Base-by-base conservation (phyloP, 2,113 vertebrate species). In the Pipra filicauda region DNA sequence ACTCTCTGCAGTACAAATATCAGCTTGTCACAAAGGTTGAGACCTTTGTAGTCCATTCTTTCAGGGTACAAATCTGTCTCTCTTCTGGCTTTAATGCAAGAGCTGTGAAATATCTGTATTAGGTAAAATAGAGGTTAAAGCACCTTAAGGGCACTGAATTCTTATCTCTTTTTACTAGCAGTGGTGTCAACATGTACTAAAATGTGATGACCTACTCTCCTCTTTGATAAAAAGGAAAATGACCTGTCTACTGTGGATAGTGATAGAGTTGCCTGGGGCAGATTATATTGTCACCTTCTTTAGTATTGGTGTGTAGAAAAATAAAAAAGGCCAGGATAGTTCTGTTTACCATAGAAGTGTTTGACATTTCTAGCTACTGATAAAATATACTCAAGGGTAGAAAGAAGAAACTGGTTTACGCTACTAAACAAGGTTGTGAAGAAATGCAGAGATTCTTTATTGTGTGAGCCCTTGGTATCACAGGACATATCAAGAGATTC, bases 201-300 rank as follows among this genome's bases (percentile, higher is more conserved):
- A 98, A 94, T 92, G 89, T 86, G 72, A 96, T 96, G 96, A 97
- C 96, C 97, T 96, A 43, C 82, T 97, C 88, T 97, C 85, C 82
- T 97, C 93, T 96, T 97, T 97, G 98, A 98, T 98, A 95, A 97
- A 95, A 97, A 96, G 93, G 96, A 97, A 97, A 97, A 96, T 97
- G 97, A 96, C 97, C 97, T 96, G 92, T 92, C 96, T 97, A 54
- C 96, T 81, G 67, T 96, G 96, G 96, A 90, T 96, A 95, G 80
- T 86, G 95, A 97, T 96, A 95, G 94, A 97, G 92, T 88, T 92
- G 97, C 98, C 97, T 37, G 83, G 96, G 97, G 98, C 97, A 91
- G 94, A 96, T 94, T 94, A 48, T 92, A 91, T 86, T 97, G 96
- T 98, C 94, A 95, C 86, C 80, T 95, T 93, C 86, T 88, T 80